A percentile compares a stretch with the other conserved stretches of the same genome.
These are phyloP conservation scores for Margarornis squamiger DNA, from an alignment of 2,797 vertebrate species.

Conservation along the genomic window DNA sequence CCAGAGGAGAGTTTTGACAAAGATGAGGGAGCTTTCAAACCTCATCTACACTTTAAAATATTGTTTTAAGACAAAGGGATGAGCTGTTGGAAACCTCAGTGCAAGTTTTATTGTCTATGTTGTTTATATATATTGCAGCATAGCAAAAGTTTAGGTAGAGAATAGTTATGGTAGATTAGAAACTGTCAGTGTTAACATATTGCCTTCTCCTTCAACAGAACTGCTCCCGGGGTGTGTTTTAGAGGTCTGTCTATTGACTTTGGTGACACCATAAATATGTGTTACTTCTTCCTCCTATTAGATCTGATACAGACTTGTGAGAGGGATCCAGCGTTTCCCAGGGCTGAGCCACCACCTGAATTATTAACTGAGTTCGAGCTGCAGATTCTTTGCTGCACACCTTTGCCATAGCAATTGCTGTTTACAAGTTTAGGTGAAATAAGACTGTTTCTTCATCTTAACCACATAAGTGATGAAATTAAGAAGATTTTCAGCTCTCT, in stretches of 20 bases:
- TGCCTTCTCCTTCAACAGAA: slow-evolving; percentile 39
- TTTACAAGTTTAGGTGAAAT: not conserved
- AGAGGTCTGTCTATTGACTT: slow-evolving; percentile 44
- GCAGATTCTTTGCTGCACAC: not conserved
- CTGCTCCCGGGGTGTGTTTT: slow-evolving; percentile 25
- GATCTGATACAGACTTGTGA: not conserved
- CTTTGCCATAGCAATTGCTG: not conserved
- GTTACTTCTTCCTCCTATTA: not conserved
- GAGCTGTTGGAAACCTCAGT: slow-evolving; percentile 1
- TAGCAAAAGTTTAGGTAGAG: slow-evolving; percentile 27
- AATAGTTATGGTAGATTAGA: slow-evolving; percentile 44
- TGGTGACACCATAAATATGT: slow-evolving; percentile 22
- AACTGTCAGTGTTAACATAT: slow-evolving; percentile 1
- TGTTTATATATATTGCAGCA: slow-evolving; percentile 22
- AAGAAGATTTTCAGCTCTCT: not conserved
- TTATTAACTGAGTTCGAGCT: not conserved
- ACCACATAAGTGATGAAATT: not conserved
- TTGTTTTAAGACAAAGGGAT: slow-evolving; percentile 18
- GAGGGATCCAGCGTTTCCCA: not conserved
- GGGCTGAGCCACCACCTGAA: not conserved
- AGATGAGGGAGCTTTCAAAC: slow-evolving; percentile 4
- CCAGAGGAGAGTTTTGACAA: not conserved
- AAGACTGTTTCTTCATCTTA: not conserved
- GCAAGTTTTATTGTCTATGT: slow-evolving; percentile 17
- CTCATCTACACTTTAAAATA: slow-evolving; percentile 26